Evolutionary conservation across 2,888 invertebrate genomes (phyloP).

Genomic region (Gibbula magus): DNA sequence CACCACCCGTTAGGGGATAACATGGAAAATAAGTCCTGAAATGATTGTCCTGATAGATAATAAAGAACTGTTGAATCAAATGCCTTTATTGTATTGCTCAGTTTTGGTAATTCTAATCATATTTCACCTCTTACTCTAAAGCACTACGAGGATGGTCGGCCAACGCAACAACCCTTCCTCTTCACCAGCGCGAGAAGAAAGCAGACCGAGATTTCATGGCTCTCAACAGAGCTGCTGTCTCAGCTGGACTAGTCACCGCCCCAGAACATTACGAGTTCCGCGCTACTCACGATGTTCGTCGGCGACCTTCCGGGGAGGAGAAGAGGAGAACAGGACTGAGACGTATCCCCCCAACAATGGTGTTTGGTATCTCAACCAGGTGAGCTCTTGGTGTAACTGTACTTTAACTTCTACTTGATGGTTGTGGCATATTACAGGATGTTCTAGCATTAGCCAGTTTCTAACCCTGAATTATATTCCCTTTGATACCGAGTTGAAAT

Average conservation of each 20-base stretch:
- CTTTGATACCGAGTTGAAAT: too few species aligned
- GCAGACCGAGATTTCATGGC: conserved; percentile 70
- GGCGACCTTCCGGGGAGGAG: conserved; percentile 56
- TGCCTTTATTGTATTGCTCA: not conserved
- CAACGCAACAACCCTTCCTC: conserved; percentile 48
- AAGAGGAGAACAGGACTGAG: conserved; percentile 53
- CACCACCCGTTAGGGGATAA: not conserved
- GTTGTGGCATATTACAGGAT: not conserved
- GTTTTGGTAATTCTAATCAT: not conserved
- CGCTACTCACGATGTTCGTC: conserved; percentile 70
- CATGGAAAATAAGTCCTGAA: too few species aligned
- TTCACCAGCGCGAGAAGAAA: conserved; percentile 50
- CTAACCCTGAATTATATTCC: too few species aligned
- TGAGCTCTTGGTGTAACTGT: conserved; percentile 29
- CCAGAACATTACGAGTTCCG: conserved; percentile 69
- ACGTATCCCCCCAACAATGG: conserved; percentile 68
- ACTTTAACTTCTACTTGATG: not conserved
- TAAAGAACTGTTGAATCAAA: too few species aligned
- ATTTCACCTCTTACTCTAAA: conserved; percentile 29
- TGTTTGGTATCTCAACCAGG: conserved; percentile 72
- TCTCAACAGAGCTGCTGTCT: conserved; percentile 69
- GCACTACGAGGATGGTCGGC: conserved; percentile 66
- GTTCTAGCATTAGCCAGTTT: too few species aligned
- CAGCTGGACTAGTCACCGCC: conserved; percentile 70
- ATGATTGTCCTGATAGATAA: not conserved